A percentile compares a stretch with the other conserved stretches of the same genome.
Conservation (phyloP, 2,797 vertebrate species). For the Eremophila alpestris region DNA sequence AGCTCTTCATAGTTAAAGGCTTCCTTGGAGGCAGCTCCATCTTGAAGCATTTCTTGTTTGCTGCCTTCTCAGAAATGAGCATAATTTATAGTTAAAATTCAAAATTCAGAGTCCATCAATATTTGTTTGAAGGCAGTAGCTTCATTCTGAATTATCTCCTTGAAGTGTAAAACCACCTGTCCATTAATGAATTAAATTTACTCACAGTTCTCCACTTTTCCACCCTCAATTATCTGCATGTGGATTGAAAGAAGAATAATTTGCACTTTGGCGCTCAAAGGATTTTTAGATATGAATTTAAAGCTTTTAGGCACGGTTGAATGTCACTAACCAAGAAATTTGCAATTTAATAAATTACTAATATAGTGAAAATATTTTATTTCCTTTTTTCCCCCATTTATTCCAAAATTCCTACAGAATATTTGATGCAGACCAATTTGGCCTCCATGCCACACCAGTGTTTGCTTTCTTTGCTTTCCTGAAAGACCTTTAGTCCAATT, state of each 20-base stretch:
- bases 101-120: neutral
- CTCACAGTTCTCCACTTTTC: neutral
- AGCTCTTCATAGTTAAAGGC: neutral
- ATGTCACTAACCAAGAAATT: neutral
- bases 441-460: neutral
- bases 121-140: neutral
- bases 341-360: neutral
- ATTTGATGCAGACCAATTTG: neutral
- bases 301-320: neutral
- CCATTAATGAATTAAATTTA: neutral
- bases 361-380: neutral
- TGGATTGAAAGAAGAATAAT: neutral
- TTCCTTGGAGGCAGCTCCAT: neutral
- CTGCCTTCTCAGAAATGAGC: neutral
- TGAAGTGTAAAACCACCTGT: neutral
- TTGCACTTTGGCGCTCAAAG: neutral
- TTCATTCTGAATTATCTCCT: neutral
- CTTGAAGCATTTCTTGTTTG: neutral
- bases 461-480: neutral
- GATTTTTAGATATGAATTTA: neutral
- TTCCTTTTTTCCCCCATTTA: fast-evolving
- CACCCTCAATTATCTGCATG: neutral
- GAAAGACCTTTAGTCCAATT: neutral
- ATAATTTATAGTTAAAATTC: neutral
- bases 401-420: neutral